A percentile compares a stretch with the other conserved stretches of the same genome.
These are phyloP conservation scores for Gymnothorax javanicus DNA, from an alignment of 2,797 vertebrate genomes.

Conservation along the genomic window DNA sequence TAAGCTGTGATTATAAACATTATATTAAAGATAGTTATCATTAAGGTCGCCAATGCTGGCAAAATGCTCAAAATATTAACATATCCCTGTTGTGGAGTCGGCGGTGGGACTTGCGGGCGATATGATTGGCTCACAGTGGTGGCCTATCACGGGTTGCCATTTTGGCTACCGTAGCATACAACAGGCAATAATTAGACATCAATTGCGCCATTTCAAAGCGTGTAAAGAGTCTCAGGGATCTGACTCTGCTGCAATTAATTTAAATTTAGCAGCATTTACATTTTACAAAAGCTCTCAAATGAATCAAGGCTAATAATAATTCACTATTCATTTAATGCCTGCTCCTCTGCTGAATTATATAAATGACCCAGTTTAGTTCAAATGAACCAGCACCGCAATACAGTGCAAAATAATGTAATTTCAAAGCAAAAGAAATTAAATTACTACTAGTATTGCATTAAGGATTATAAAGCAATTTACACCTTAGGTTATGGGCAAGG, in stretches of 20 bases:
- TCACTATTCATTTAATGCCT: not conserved
- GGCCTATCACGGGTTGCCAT: not conserved
- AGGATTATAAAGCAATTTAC: not conserved
- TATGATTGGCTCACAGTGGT: not conserved
- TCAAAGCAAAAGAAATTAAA: not conserved
- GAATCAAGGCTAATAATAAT: slow-evolving; percentile 3
- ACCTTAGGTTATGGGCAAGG: not conserved
- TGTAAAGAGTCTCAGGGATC: not conserved
- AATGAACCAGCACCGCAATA: not conserved
- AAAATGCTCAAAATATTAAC: not conserved
- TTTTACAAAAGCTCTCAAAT: not conserved
- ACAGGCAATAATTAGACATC: not conserved
- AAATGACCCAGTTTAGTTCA: not conserved
- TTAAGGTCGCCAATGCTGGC: not conserved
- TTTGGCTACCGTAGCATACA: not conserved
- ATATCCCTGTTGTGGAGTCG: not conserved
- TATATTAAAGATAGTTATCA: not conserved
- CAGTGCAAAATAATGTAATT: not conserved
- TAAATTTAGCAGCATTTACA: not conserved
- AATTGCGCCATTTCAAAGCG: not conserved
- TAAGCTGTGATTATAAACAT: not conserved
- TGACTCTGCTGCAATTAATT: not conserved
- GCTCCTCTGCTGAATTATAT: not conserved
- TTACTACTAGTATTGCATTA: not conserved
- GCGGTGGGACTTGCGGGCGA: not conserved